These are phyloP conservation scores for Dynastes maya DNA, from an alignment of 2,888 invertebrate species.

Conservation along the genomic window DNA sequence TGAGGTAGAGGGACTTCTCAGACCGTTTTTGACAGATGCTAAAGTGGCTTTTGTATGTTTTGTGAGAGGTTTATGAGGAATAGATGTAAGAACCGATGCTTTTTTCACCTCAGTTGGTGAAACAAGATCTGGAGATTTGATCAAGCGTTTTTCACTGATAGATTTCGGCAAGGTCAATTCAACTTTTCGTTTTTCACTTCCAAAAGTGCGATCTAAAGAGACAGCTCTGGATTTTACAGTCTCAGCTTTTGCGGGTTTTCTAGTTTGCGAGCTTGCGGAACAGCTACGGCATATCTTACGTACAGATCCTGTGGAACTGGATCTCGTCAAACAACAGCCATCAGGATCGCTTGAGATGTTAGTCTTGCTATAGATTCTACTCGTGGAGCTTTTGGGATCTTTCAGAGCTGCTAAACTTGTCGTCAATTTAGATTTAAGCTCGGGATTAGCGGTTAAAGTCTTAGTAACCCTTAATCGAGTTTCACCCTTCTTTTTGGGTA, in stretches of 20 bases:
- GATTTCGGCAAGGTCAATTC: slow-evolving; percentile 66
- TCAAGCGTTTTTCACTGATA: slow-evolving; percentile 58
- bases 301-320: slow-evolving; percentile 53
- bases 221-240: slow-evolving; percentile 54
- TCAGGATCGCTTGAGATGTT: slow-evolving; percentile 48
- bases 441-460: slow-evolving; percentile 64
- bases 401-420: slow-evolving; percentile 66
- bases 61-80: slow-evolving; percentile 46
- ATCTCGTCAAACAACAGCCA: slow-evolving; percentile 49
- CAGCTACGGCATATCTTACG: slow-evolving; percentile 52
- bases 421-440: slow-evolving; percentile 67
- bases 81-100: slow-evolving; percentile 44
- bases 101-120: slow-evolving; percentile 75
- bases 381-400: slow-evolving; percentile 67
- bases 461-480: slow-evolving; percentile 62
- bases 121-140: slow-evolving; percentile 73
- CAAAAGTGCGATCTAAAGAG: slow-evolving; percentile 75
- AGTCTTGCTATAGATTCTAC: slow-evolving; percentile 68
- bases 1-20: slow-evolving; percentile 61
- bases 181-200: slow-evolving; percentile 72
- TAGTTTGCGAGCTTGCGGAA: slow-evolving; percentile 46
- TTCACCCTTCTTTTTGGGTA: slow-evolving; percentile 52
- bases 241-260: slow-evolving; percentile 15
- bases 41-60: slow-evolving; percentile 65
- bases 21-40: slow-evolving; percentile 64